Conservation (phyloP, 2,113 vertebrate species). For the Emydura subglobosa region DNA sequence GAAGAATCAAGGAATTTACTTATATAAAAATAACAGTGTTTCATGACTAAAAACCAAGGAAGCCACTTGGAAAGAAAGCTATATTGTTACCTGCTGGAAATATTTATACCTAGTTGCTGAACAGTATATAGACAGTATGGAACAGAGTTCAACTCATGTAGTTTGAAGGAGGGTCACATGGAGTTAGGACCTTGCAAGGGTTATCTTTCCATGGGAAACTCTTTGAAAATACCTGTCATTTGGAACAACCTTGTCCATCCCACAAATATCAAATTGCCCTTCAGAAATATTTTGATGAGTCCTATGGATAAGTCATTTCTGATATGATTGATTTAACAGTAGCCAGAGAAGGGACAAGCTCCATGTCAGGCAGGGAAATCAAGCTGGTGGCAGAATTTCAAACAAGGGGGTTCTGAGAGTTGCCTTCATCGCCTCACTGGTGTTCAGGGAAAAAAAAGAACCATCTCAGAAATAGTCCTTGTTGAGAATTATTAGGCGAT, state of each 20-base stretch:
- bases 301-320: not conserved
- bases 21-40: not conserved
- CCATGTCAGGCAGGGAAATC: not conserved
- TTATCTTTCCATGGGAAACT: not conserved
- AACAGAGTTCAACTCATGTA: not conserved
- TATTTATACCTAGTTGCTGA: not conserved
- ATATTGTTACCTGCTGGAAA: not conserved
- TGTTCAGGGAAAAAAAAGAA: not conserved
- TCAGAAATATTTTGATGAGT: not conserved
- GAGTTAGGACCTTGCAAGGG: not conserved
- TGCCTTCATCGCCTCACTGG: not conserved
- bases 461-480: not conserved
- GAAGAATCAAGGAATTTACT: not conserved
- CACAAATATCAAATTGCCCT: not conserved
- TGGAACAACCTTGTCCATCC: not conserved
- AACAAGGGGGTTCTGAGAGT: not conserved
- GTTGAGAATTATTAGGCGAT: not conserved
- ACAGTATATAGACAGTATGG: not conserved
- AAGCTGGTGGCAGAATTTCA: not conserved
- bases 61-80: not conserved
- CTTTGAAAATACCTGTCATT: not conserved
- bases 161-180: not conserved
- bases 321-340: not conserved
- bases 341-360: not conserved
- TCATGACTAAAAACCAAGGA: not conserved